A percentile compares a stretch with the other conserved stretches of the same genome.
These are phyloP conservation scores for Rhagoletis zephyria DNA, from an alignment of 1,140 invertebrate species.

Conservation along the genomic window DNA sequence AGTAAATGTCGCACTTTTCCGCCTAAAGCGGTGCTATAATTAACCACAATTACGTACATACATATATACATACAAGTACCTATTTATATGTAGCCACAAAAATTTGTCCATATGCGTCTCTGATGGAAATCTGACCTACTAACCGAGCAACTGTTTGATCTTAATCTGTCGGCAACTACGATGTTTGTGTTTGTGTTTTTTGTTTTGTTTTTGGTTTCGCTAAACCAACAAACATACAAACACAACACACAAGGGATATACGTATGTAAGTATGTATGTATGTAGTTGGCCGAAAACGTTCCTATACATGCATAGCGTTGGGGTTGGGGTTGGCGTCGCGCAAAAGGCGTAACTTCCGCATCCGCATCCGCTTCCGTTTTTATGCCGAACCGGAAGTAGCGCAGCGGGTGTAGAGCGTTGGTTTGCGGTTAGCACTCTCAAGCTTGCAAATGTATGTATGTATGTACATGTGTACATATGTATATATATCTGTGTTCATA, in stretches of 20 bases:
- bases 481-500: no score
- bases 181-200: background rate
- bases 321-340: conserved; percentile 12
- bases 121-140: background rate
- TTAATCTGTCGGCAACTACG: background rate
- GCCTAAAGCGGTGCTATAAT: conserved; percentile 1
- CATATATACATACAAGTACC: background rate
- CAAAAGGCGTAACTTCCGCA: conserved; percentile 17
- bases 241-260: background rate
- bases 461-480: no score
- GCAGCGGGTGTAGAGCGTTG: conserved; percentile 12
- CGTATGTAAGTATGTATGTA: background rate
- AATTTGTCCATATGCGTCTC: background rate
- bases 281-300: background rate
- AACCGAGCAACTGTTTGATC: background rate
- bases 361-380: conserved; percentile 15
- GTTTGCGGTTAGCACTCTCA: background rate
- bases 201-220: background rate
- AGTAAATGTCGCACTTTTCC: background rate
- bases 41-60: conserved; percentile 10
- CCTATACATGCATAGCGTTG: background rate
- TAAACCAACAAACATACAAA: background rate
- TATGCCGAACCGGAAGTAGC: background rate
- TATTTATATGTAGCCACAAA: background rate
- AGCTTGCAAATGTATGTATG: background rate